phyloP scores from a whole-genome alignment of 2,113 vertebrate species.

The Ameiurus melas region DNA sequence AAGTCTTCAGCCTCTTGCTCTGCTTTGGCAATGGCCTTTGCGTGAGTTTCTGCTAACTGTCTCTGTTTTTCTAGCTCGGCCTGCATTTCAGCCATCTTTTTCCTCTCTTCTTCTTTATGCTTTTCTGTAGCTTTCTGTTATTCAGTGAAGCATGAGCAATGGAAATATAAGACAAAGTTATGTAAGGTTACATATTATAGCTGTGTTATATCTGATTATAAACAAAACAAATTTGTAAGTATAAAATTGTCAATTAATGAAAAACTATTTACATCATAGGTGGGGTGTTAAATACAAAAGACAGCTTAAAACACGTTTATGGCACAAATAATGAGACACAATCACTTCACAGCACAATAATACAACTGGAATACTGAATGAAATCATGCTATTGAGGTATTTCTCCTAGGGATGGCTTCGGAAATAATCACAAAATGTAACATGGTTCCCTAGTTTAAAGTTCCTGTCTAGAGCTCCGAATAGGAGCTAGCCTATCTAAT shows the following conservation, averaged over 20 bases:
- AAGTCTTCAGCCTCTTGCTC: conserved; percentile 85
- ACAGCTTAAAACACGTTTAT: conserved; percentile 51
- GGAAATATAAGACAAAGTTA: conserved; percentile 59
- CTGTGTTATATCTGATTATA: conserved; percentile 21
- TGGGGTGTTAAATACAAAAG: conserved; percentile 15
- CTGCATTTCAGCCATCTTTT: conserved; percentile 88
- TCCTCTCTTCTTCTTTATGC: conserved; percentile 88
- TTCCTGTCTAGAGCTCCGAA: not conserved
- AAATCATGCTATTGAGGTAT: conserved; percentile 59
- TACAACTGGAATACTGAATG: conserved; percentile 53
- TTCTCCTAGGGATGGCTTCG: conserved; percentile 34
- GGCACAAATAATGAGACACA: conserved; percentile 63
- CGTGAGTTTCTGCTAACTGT: conserved; percentile 89
- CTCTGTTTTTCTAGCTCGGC: conserved; percentile 91
- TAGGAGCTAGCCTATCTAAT: not conserved
- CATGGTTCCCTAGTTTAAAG: not conserved
- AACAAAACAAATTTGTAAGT: conserved; percentile 53
- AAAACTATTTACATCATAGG: conserved; percentile 32
- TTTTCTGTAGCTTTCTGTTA: conserved; percentile 88
- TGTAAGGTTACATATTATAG: conserved; percentile 51
- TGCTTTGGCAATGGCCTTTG: conserved; percentile 86
- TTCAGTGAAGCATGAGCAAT: conserved; percentile 71
- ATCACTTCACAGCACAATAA: conserved; percentile 66
- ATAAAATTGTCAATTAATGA: conserved; percentile 59
- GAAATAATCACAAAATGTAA: conserved; percentile 4